Conservation (phyloP, 1,140 invertebrate species). For the Mamestra configurata region DNA sequence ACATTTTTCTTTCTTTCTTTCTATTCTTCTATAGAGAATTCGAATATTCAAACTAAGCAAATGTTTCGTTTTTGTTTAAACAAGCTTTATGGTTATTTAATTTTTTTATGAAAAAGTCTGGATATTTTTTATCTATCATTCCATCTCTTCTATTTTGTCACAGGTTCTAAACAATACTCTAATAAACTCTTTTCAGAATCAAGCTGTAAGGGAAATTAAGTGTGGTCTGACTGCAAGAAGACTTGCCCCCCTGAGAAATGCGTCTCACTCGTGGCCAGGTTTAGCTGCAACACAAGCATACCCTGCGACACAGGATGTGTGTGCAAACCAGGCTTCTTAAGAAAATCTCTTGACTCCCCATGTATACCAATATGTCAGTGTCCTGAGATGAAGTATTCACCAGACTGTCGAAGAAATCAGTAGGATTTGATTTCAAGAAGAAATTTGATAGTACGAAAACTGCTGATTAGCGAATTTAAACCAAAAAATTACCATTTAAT, state of each 20-base stretch:
- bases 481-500: no score
- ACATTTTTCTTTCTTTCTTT: no score
- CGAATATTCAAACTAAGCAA: no score
- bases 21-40: no score
- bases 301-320: slow-evolving; percentile 55
- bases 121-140: no score
- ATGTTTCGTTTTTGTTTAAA: no score
- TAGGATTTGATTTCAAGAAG: no score
- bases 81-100: no score
- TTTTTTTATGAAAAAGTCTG: not conserved
- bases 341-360: not conserved
- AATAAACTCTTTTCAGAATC: slow-evolving; percentile 2
- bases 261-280: slow-evolving; percentile 56
- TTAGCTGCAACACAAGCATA: slow-evolving; percentile 53
- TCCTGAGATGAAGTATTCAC: slow-evolving; percentile 21
- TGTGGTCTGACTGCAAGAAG: slow-evolving; percentile 54
- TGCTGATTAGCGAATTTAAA: no score
- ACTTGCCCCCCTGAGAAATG: slow-evolving; percentile 66
- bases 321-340: slow-evolving; percentile 58
- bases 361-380: slow-evolving; percentile 42
- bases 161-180: no score
- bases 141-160: no score
- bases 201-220: slow-evolving; percentile 57
- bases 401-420: slow-evolving; percentile 14
- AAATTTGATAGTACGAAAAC: not conserved